phyloP scores from a whole-genome alignment of 2,888 invertebrate genomes.

The Eristalinus aeneus region DNA sequence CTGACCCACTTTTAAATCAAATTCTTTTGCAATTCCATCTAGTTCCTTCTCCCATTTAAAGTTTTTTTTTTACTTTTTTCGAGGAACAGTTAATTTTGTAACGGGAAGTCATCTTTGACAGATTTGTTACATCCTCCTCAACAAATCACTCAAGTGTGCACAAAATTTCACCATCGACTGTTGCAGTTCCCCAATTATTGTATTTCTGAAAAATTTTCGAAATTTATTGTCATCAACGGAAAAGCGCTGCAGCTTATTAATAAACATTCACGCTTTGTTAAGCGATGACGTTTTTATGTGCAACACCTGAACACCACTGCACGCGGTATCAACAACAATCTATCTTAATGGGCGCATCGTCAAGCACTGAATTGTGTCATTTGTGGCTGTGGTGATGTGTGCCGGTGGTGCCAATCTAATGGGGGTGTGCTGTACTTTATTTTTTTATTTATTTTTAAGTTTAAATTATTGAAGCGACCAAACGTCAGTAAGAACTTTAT shows the following conservation, averaged over 20 bases:
- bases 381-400: background rate
- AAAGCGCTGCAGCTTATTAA: constrained; percentile 51
- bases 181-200: background rate
- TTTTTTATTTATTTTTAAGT: constrained; percentile 9
- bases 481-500: constrained; percentile 31
- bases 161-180: background rate
- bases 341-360: constrained; percentile 6
- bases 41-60: background rate
- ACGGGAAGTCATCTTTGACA: background rate
- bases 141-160: background rate
- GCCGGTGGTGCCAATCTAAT: constrained; percentile 7
- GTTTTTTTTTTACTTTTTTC: background rate
- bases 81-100: background rate
- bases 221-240: constrained; percentile 1
- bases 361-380: constrained; percentile 41
- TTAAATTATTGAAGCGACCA: constrained; percentile 28
- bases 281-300: constrained; percentile 66
- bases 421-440: constrained; percentile 51
- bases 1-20: background rate
- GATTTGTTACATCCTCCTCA: background rate
- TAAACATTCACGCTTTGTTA: constrained; percentile 39
- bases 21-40: background rate
- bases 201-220: background rate
- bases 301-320: constrained; percentile 59
- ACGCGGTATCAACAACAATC: constrained; percentile 33